phyloP scores from a whole-genome alignment of 2,797 vertebrate species.

The Argya squamiceps region DNA sequence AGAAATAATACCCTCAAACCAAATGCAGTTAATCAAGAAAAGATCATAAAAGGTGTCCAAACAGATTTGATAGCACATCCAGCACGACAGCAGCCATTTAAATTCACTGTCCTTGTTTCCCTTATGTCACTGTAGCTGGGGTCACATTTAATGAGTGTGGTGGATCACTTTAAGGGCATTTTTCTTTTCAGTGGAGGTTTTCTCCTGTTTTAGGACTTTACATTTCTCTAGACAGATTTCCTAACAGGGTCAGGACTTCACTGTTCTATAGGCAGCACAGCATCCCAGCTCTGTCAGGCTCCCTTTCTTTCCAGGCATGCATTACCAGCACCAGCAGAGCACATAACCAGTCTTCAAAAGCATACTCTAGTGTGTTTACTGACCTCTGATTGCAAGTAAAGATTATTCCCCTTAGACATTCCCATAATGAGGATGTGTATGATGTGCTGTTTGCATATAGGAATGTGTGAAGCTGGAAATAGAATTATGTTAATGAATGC shows the following conservation, averaged over 20 bases:
- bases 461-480: background rate
- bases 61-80: background rate
- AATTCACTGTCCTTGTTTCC: background rate
- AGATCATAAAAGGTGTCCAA: background rate
- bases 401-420: background rate
- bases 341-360: background rate
- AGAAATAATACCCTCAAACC: background rate
- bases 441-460: background rate
- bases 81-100: background rate
- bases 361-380: background rate
- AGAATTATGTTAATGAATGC: background rate
- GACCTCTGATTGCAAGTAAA: background rate
- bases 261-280: background rate
- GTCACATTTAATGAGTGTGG: background rate
- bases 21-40: background rate
- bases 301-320: background rate
- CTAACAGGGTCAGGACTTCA: background rate
- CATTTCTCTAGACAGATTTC: background rate
- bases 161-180: accelerated
- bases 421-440: background rate
- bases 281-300: background rate
- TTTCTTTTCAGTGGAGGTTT: background rate
- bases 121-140: background rate
- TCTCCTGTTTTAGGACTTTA: background rate
- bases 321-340: background rate